These are phyloP conservation scores for Scolopax mira DNA, from an alignment of 2,113 vertebrate genomes.

Conservation along the genomic window DNA sequence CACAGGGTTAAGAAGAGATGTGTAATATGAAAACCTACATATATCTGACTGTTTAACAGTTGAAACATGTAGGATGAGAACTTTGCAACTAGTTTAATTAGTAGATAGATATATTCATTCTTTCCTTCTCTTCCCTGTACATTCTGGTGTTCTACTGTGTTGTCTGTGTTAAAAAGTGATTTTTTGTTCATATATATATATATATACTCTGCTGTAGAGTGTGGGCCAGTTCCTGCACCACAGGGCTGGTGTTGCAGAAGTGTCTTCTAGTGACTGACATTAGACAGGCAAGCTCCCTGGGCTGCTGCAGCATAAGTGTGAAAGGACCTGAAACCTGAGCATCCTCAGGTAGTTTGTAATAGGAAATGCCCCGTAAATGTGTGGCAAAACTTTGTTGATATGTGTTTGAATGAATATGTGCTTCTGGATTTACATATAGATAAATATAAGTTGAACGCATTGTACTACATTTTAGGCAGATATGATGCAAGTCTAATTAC, in stretches of 20 bases:
- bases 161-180: background rate
- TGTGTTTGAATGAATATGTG: background rate
- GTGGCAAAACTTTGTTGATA: background rate
- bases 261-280: background rate
- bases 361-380: background rate
- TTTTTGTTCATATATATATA: background rate
- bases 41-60: background rate
- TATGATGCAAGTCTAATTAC: background rate
- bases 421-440: background rate
- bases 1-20: background rate
- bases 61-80: background rate
- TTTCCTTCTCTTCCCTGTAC: background rate
- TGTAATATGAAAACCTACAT: background rate
- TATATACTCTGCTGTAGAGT: too few species aligned
- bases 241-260: background rate
- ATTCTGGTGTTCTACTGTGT: background rate
- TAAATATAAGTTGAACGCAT: background rate
- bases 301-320: background rate
- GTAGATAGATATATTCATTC: background rate
- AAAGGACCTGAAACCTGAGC: background rate
- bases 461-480: background rate
- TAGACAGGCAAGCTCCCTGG: background rate
- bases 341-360: background rate
- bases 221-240: background rate
- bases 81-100: background rate